phyloP scores from a whole-genome alignment of 2,888 invertebrate species.

The Hartigia nigra region DNA sequence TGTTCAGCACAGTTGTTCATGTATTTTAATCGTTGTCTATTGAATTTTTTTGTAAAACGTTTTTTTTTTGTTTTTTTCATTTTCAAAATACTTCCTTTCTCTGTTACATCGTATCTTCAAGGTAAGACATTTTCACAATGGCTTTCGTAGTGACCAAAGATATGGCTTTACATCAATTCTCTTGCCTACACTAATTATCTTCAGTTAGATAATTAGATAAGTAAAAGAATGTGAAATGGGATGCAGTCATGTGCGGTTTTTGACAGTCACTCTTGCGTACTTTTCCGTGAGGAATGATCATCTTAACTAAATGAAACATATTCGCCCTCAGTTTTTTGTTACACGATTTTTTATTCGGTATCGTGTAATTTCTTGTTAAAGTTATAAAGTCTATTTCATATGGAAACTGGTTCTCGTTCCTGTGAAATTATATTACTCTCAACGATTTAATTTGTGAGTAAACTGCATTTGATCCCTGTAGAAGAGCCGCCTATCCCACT shows the following conservation, averaged over 20 bases:
- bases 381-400: neutral
- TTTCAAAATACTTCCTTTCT: neutral
- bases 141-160: neutral
- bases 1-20: neutral
- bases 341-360: neutral
- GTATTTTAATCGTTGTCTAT: neutral
- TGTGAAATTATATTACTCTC: neutral
- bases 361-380: neutral
- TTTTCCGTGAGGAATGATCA: neutral
- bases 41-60: neutral
- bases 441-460: neutral
- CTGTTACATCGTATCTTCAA: neutral
- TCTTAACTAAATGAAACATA: neutral
- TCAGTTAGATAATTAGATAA: neutral
- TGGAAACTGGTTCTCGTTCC: neutral
- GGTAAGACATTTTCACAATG: neutral
- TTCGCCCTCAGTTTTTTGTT: neutral
- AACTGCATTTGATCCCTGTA: neutral
- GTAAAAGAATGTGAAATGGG: neutral
- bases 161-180: neutral
- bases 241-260: neutral
- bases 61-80: neutral
- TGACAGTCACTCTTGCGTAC: neutral
- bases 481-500: conserved; percentile 15
- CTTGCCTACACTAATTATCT: neutral